These are phyloP conservation scores for Cyprinodon brontotheroides DNA, from an alignment of 2,113 vertebrate species.

Conservation along the genomic window DNA sequence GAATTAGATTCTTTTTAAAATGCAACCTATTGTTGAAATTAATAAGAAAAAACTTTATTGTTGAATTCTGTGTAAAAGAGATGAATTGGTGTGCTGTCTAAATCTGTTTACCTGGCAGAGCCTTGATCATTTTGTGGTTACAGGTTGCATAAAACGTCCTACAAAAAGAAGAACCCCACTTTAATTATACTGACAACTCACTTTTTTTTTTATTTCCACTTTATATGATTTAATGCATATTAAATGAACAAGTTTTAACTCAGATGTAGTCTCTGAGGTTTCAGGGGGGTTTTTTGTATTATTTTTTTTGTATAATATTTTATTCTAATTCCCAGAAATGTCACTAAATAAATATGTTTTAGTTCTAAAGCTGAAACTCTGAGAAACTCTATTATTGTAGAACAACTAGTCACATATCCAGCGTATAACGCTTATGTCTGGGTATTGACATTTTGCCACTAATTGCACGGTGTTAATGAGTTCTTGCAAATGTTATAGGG, in stretches of 20 bases:
- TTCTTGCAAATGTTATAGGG: background rate
- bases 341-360: background rate
- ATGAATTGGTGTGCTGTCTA: background rate
- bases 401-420: background rate
- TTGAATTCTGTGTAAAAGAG: background rate
- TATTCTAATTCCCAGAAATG: background rate
- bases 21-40: background rate
- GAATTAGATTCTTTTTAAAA: background rate
- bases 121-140: background rate
- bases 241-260: background rate
- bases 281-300: slow-evolving; percentile 9
- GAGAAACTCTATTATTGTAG: background rate
- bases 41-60: background rate
- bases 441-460: background rate
- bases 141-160: background rate
- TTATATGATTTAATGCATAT: background rate
- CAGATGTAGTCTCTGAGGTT: background rate
- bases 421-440: background rate
- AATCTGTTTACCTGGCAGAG: slow-evolving; percentile 3
- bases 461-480: background rate
- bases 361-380: background rate
- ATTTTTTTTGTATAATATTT: background rate
- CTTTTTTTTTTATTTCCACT: background rate
- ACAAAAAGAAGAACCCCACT: background rate
- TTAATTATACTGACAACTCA: background rate